Conservation (phyloP, 2,888 invertebrate genomes). For the Doris montereyensis region DNA sequence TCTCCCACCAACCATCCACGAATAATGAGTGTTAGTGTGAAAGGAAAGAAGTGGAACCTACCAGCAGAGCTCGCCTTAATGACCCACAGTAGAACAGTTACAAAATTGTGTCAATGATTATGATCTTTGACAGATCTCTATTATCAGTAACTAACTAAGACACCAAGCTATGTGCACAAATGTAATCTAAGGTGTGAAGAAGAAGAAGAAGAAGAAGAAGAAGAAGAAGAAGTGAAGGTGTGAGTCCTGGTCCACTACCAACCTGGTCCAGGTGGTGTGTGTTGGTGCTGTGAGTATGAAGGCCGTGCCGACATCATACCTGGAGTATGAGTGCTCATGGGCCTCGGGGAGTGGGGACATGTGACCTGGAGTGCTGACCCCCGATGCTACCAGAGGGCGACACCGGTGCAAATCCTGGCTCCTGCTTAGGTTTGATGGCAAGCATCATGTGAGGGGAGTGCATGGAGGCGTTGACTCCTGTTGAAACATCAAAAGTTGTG, state of each 20-base stretch:
- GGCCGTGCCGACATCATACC: slow-evolving; percentile 52
- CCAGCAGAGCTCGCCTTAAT: not conserved
- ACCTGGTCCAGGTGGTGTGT: slow-evolving; percentile 45
- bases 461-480: slow-evolving; percentile 61
- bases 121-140: too few relatives aligned
- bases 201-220: not conserved
- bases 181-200: too few relatives aligned
- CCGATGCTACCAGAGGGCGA: slow-evolving; percentile 44
- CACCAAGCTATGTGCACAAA: too few relatives aligned
- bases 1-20: too few relatives aligned
- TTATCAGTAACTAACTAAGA: too few relatives aligned
- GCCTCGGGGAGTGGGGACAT: slow-evolving; percentile 68
- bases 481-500: not conserved
- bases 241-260: slow-evolving; percentile 46
- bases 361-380: slow-evolving; percentile 45
- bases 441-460: slow-evolving; percentile 71
- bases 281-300: slow-evolving; percentile 45
- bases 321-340: slow-evolving; percentile 65
- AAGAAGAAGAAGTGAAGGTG: not conserved
- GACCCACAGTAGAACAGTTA: too few relatives aligned
- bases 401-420: slow-evolving; percentile 54
- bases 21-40: too few relatives aligned
- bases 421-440: slow-evolving; percentile 58
- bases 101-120: too few relatives aligned
- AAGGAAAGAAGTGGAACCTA: not conserved